phyloP scores from a whole-genome alignment of 2,888 invertebrate species.

The Quadroppia sp. region DNA sequence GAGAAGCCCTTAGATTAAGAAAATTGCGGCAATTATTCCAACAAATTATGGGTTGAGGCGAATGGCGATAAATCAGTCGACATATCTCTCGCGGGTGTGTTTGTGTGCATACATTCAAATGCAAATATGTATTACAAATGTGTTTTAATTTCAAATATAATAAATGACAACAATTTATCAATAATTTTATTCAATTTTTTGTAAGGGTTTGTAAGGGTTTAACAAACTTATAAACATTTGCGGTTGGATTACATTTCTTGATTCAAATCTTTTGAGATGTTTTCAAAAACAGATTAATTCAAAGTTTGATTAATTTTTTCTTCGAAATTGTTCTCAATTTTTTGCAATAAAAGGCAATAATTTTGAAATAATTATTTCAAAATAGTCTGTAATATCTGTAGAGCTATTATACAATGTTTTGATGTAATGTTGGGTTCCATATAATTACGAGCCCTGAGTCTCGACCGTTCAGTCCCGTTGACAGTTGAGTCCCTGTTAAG shows the following conservation, averaged over 20 bases:
- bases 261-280: too few species aligned
- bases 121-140: background rate
- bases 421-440: background rate
- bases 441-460: slow-evolving; percentile 1
- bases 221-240: background rate
- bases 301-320: too few species aligned
- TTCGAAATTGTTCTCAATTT: too few species aligned
- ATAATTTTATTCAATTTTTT: background rate
- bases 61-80: slow-evolving; percentile 23
- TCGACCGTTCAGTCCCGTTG: background rate
- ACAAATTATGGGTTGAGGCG: slow-evolving; percentile 18
- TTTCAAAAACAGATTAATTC: too few species aligned
- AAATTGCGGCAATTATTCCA: slow-evolving; percentile 21
- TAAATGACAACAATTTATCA: slow-evolving; percentile 20
- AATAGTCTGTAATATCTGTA: background rate
- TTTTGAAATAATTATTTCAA: background rate
- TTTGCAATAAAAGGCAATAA: too few species aligned
- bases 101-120: slow-evolving; percentile 13
- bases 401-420: background rate
- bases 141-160: slow-evolving; percentile 12
- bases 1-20: too few species aligned
- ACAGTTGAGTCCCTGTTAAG: background rate
- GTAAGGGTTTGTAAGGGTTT: background rate
- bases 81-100: slow-evolving; percentile 17
- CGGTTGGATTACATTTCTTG: too few species aligned